Conservation (phyloP, 2,113 vertebrate species). For the Daphoenositta chrysoptera region DNA sequence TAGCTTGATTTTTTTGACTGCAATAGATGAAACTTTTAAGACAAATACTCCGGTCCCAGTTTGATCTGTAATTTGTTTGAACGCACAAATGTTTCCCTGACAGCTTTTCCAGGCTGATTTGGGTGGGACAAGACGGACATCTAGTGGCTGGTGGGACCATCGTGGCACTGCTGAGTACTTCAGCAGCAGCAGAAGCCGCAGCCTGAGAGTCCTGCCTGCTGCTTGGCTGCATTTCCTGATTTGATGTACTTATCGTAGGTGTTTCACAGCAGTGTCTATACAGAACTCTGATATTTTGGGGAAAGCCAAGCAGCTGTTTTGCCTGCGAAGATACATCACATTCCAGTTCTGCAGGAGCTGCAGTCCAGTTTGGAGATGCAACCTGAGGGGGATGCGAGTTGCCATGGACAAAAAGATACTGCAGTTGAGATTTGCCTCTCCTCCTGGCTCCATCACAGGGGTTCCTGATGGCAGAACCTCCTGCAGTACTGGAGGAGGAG, state of each 20-base stretch:
- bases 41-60: background rate
- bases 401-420: background rate
- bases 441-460: background rate
- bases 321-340: background rate
- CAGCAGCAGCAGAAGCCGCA: background rate
- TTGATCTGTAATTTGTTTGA: background rate
- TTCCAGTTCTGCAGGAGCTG: background rate
- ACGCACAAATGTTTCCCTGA: background rate
- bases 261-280: background rate
- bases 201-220: background rate
- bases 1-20: background rate
- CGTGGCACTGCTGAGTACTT: background rate
- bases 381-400: background rate
- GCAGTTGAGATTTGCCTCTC: background rate
- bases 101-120: background rate
- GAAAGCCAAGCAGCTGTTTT: background rate
- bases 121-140: constrained; percentile 10
- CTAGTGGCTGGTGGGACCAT: background rate
- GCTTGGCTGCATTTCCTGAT: background rate
- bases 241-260: background rate
- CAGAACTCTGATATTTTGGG: background rate
- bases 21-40: background rate
- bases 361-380: background rate
- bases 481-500: background rate
- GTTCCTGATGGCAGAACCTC: background rate